phyloP scores from a whole-genome alignment of 2,888 invertebrate genomes.

The Elegia similella region DNA sequence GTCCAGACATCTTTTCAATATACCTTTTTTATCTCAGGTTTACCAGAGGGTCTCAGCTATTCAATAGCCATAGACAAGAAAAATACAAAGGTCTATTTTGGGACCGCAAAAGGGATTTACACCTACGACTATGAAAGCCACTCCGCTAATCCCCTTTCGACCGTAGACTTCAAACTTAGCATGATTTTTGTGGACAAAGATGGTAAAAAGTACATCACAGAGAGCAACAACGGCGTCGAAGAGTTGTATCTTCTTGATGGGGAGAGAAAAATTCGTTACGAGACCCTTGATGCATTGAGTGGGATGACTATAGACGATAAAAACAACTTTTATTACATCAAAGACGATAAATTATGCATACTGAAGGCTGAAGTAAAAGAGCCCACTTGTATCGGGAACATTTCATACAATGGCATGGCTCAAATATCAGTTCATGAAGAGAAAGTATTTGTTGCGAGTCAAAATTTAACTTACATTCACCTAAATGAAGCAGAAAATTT shows the following conservation, averaged over 20 bases:
- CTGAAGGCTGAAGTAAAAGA: conserved; percentile 45
- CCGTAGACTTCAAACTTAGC: conserved; percentile 47
- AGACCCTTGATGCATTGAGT: conserved; percentile 51
- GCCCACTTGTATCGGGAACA: conserved; percentile 49
- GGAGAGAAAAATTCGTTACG: conserved; percentile 51
- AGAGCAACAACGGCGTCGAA: conserved; percentile 56
- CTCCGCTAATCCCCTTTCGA: conserved; percentile 45
- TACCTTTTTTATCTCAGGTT: conserved; percentile 39
- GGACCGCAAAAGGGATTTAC: conserved; percentile 61
- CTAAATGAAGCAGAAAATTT: conserved; percentile 53
- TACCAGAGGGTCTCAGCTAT: conserved; percentile 59
- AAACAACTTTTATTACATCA: conserved; percentile 65
- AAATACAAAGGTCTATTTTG: conserved; percentile 56
- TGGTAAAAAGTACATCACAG: conserved; percentile 62
- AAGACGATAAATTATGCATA: conserved; percentile 53
- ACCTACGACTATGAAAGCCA: conserved; percentile 52
- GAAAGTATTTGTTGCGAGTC: conserved; percentile 57
- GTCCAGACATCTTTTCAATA: conserved; percentile 11
- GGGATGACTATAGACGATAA: conserved; percentile 62
- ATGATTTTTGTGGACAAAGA: conserved; percentile 64
- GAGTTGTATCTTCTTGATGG: conserved; percentile 56
- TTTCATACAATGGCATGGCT: conserved; percentile 55
- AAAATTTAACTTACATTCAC: conserved; percentile 54
- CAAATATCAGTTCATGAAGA: conserved; percentile 60
- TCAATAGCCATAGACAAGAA: conserved; percentile 63